Evolutionary conservation across 2,888 invertebrate genomes (phyloP).

Genomic region (Caenorhabditis doughertyi): DNA sequence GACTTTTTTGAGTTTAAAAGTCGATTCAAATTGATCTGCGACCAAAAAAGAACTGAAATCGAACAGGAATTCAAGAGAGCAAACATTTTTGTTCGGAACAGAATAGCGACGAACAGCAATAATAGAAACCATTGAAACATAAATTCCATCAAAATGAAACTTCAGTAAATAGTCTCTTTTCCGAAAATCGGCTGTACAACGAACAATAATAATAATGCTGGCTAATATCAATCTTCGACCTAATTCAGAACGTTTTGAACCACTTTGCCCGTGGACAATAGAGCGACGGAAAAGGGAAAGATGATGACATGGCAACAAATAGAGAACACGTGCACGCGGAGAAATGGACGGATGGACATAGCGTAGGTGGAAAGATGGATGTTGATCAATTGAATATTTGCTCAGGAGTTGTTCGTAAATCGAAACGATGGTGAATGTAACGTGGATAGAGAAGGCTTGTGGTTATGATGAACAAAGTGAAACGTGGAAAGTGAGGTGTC

Average conservation of each 20-base stretch:
- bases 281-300: not conserved
- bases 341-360: conserved; percentile 8
- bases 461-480: not conserved
- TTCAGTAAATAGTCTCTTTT: too few relatives aligned
- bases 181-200: too few relatives aligned
- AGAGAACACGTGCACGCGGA: conserved; percentile 33
- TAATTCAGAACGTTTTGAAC: not conserved
- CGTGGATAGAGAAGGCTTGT: not conserved
- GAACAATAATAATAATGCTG: not conserved
- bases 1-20: too few relatives aligned
- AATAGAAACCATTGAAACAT: too few relatives aligned
- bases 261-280: not conserved
- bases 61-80: too few relatives aligned
- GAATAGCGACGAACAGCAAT: too few relatives aligned
- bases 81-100: too few relatives aligned
- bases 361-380: conserved; percentile 21
- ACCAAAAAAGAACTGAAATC: too few relatives aligned
- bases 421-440: conserved; percentile 1
- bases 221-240: not conserved
- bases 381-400: conserved; percentile 40
- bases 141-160: too few relatives aligned
- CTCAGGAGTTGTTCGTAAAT: not conserved
- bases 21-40: too few relatives aligned
- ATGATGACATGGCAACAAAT: conserved; percentile 54
- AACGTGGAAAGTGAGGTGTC: conserved; percentile 17